phyloP scores from a whole-genome alignment of 2,888 invertebrate species.

The Leptodirus hochenwartii region DNA sequence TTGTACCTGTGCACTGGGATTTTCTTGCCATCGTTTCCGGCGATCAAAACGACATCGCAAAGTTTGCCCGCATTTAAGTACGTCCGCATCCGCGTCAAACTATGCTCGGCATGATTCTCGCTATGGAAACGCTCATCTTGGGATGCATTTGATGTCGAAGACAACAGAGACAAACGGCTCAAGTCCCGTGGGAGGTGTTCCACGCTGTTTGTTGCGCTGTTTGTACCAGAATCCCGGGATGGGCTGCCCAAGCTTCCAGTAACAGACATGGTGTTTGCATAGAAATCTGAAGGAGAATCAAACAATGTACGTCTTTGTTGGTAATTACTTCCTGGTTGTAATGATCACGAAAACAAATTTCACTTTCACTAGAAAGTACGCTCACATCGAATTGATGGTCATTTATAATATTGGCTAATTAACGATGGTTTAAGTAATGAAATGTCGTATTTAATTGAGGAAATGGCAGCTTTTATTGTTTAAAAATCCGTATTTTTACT shows the following conservation, averaged over 20 bases:
- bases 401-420: too few relatives aligned
- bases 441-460: too few relatives aligned
- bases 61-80: slow-evolving; percentile 68
- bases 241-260: slow-evolving; percentile 6
- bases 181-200: slow-evolving; percentile 46
- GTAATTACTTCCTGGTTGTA: too few relatives aligned
- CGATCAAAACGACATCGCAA: slow-evolving; percentile 75
- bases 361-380: too few relatives aligned
- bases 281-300: too few relatives aligned
- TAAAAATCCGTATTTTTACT: too few relatives aligned
- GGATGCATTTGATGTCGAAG: slow-evolving; percentile 35
- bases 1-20: slow-evolving; percentile 25
- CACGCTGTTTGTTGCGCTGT: slow-evolving; percentile 6
- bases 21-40: slow-evolving; percentile 46
- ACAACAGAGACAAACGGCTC: slow-evolving; percentile 45
- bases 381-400: too few relatives aligned
- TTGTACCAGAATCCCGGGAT: slow-evolving; percentile 2
- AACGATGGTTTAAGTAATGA: too few relatives aligned
- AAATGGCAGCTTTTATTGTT: too few relatives aligned
- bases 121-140: slow-evolving; percentile 64
- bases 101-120: slow-evolving; percentile 63
- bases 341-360: too few relatives aligned
- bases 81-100: slow-evolving; percentile 63
- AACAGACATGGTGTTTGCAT: slow-evolving; percentile 5
- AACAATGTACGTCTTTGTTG: too few relatives aligned